Evolutionary conservation across 2,888 invertebrate species (phyloP), one percentile per base, ranked within the genome.

Genomic region (Tetragonula carbonaria): DNA sequence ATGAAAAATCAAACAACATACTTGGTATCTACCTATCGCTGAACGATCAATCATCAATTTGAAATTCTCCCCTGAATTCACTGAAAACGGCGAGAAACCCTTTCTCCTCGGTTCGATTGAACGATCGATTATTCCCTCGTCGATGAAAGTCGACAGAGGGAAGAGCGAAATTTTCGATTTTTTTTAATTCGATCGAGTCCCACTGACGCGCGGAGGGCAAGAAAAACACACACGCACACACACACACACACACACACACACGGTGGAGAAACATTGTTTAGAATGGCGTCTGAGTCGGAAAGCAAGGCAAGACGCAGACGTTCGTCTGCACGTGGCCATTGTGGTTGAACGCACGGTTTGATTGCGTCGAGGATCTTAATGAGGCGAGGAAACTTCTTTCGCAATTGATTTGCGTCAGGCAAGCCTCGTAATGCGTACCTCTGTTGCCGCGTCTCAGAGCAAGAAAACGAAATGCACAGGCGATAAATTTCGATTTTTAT

Each of bases 361-460:
- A 83, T 81, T 82, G 82, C 82, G 75, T 72, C 71, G 82, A 73
- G 82, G 71, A 68, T 77, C 73, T 76, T 82, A 83, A 83, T 82
- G 83, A 83, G 76, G 59, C 83, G 76, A 74, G 81, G 75, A 75
- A 71, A 75, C 82, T 57, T 65, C 76, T 83, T 83, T 81, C 76
- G 82, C 82, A 83, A 83, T 82, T 72, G 82, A 82, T 81, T 76
- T 67, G 82, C 81, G 81, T 83, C 82, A 76, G 74, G 28, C 57
- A 53, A 16, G 38, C 67, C 67, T 2, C 33, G 72, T 81, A 81
- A 83, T 62, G 75, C 81, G 81, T 78, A 4, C 23, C 23, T 23
- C 23, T 23, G 23, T 23, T 23, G 23, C 23, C 53, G 18, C 57
- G 23, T 23, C 3, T 45, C 38, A 45, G 28, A 11, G 21, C 28